Base-by-base conservation (phyloP, 2,888 invertebrate genomes). In the Amphipyra tragopoginis region DNA sequence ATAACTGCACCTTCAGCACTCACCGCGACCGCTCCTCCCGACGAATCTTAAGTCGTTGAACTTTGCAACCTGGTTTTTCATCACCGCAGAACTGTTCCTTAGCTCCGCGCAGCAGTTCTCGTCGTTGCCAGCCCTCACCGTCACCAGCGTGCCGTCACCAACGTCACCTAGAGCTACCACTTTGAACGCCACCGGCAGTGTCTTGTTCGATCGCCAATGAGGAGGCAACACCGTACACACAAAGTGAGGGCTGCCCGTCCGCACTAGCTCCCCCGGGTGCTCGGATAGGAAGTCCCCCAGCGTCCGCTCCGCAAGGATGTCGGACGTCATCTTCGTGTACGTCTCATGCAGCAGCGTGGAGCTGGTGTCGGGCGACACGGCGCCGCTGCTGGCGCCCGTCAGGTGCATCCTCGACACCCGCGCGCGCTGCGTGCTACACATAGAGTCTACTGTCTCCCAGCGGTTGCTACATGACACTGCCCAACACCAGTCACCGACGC, bases 31-130 rank as follows among this genome's bases (percentile, higher is more conserved):
- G 90, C 99, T 99, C 90, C 99, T 96, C 80, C 99, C 99, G 84
- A 99, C 99, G 95, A 99, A 99, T 90, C 99, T 96, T 84, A 99
- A 96, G 95, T 99, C 99, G 92, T 99, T 99, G 95, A 99, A 99
- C 95, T 99, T 99, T 79, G 99, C 99, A 82, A 99, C 98, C 91
- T 99, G 98, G 92, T 99, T 99, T 95, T 99, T 99, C 98, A 99
- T 98, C 85, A 99, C 97, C 36, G 99, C 98, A 53, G 98, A 98
- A 81, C 97, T 97, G 94, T 99, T 99, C 85, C 99, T 94, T 80
- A 99, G 93, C 91, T 99, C 99, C 42, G 98, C 99, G 88, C 98
- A 98, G 90, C 97, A 98, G 94, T 99, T 99, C 93, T 99, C 99
- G 86, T 99, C 99, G 93, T 99, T 99, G 15, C 99, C 99, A 14